Conservation (phyloP, 2,888 invertebrate genomes). For the Nephrotoma flavescens region DNA sequence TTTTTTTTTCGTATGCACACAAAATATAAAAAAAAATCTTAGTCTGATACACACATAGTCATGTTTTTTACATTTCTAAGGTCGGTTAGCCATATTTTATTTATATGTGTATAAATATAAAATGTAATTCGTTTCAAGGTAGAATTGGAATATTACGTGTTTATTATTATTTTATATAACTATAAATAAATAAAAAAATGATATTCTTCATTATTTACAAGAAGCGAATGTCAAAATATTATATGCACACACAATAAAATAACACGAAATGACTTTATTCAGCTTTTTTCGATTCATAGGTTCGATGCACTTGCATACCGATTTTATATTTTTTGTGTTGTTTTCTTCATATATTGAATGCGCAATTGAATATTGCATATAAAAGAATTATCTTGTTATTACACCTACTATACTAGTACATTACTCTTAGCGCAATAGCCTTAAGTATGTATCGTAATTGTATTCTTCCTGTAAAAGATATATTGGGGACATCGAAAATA, state of each 20-base stretch:
- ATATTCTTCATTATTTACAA: neutral
- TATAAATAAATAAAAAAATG: neutral
- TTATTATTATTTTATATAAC: neutral
- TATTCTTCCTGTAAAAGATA: too few relatives aligned
- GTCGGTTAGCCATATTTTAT: neutral
- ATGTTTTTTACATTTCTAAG: neutral
- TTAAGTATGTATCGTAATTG: neutral
- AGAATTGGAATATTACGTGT: neutral
- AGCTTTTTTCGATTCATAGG: neutral
- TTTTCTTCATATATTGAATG: neutral
- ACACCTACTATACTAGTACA: neutral
- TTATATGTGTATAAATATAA: neutral
- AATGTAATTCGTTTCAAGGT: neutral
- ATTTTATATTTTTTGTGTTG: neutral
- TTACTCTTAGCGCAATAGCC: neutral
- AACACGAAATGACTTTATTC: neutral
- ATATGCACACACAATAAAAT: neutral
- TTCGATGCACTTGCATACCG: neutral
- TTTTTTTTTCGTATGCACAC: neutral
- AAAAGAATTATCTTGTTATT: neutral
- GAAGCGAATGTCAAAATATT: neutral
- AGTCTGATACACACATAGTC: neutral
- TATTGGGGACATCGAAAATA: too few relatives aligned
- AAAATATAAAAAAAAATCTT: neutral
- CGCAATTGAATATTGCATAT: neutral